Conservation (phyloP, 2,797 vertebrate genomes). For the Trachurus trachurus region DNA sequence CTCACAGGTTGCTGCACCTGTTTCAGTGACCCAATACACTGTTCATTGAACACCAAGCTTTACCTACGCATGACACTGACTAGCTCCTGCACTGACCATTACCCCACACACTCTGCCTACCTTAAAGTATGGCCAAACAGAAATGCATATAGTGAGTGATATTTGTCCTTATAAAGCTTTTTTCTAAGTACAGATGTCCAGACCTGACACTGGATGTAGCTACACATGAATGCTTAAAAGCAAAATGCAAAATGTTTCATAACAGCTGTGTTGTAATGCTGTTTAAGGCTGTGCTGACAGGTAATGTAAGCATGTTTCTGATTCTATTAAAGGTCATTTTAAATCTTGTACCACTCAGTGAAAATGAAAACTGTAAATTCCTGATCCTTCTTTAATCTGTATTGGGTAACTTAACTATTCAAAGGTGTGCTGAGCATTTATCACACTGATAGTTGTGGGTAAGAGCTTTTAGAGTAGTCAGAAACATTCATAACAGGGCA, state of each 20-base stretch:
- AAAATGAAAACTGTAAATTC: constrained; percentile 7
- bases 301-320: constrained; percentile 14
- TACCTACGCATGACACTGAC: too few relatives aligned
- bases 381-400: background rate
- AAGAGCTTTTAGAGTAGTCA: constrained; percentile 5
- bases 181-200: too few relatives aligned
- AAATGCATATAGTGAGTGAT: too few relatives aligned
- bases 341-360: constrained; percentile 5
- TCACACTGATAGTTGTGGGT: constrained; percentile 14
- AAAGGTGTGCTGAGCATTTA: constrained; percentile 8
- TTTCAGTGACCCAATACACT: too few relatives aligned
- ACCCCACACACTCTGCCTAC: too few relatives aligned
- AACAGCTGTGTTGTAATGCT: background rate
- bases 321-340: constrained; percentile 9
- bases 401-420: constrained; percentile 12
- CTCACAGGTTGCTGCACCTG: too few relatives aligned
- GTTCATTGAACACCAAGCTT: too few relatives aligned
- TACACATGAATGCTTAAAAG: too few relatives aligned
- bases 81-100: too few relatives aligned
- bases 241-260: background rate
- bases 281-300: background rate
- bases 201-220: too few relatives aligned
- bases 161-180: too few relatives aligned
- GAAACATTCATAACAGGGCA: background rate
- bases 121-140: too few relatives aligned